Percentiles rank a stretch among this genome's conserved stretches.
Evolutionary conservation across 1,140 invertebrate genomes (phyloP).

Genomic region (Sweltsa coloradensis): DNA sequence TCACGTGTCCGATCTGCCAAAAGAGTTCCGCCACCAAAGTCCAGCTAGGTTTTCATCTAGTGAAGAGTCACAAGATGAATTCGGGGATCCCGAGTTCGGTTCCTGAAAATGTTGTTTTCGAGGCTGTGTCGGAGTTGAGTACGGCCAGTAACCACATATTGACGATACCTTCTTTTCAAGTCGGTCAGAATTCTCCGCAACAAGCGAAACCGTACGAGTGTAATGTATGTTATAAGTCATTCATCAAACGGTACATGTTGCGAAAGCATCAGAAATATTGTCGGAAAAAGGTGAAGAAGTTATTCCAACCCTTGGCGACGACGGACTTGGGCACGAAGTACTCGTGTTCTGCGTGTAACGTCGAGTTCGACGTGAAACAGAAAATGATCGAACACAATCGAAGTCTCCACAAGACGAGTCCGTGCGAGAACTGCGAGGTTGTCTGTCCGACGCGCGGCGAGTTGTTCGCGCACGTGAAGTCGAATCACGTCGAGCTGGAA

Average conservation of each 20-base stretch:
- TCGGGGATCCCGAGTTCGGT: background rate
- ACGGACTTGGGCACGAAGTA: too few species aligned
- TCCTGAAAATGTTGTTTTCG: background rate
- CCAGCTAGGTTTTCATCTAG: slow-evolving; percentile 42
- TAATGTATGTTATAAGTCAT: too few species aligned
- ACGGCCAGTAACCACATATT: background rate
- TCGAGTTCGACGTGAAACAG: too few species aligned
- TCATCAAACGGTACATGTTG: too few species aligned
- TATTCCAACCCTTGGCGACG: too few species aligned
- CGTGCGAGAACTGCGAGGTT: slow-evolving; percentile 6
- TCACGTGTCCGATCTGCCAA: slow-evolving; percentile 43
- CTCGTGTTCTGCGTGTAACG: too few species aligned
- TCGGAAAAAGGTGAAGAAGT: background rate
- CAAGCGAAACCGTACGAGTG: background rate
- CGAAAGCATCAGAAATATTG: background rate
- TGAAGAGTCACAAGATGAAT: slow-evolving; percentile 37
- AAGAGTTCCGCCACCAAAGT: slow-evolving; percentile 45
- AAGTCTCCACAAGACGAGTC: background rate
- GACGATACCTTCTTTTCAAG: background rate
- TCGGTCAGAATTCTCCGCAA: background rate
- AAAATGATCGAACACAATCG: background rate
- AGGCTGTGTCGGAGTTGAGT: background rate
- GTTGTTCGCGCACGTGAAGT: slow-evolving; percentile 38
- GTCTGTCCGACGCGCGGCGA: background rate
- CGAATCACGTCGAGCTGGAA: slow-evolving; percentile 38